These are phyloP conservation scores for Callinectes sapidus DNA, from an alignment of 2,888 invertebrate genomes.

Conservation along the genomic window DNA sequence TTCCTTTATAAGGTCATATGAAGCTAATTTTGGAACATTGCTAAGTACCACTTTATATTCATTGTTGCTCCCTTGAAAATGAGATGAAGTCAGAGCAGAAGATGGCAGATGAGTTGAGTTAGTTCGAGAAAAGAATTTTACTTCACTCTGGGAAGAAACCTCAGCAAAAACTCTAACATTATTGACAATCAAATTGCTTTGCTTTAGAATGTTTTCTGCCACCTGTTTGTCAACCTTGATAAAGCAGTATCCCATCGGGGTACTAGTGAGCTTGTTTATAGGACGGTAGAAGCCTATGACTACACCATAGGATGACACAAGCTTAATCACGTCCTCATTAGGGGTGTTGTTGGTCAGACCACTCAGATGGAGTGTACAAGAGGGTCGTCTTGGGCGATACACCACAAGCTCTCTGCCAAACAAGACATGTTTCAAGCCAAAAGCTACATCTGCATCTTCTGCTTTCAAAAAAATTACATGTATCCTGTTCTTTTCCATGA, in stretches of 20 bases:
- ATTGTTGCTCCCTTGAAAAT: background rate
- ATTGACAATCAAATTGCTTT: background rate
- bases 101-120: background rate
- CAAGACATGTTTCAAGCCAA: background rate
- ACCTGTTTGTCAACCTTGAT: conserved; percentile 8
- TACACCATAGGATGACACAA: background rate
- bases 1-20: conserved; percentile 20
- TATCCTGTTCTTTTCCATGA: background rate
- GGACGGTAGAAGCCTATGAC: background rate
- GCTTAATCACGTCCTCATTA: background rate
- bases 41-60: background rate
- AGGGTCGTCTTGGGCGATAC: background rate
- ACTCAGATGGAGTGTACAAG: background rate
- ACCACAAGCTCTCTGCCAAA: conserved; percentile 5
- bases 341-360: conserved; percentile 9
- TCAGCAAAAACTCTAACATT: conserved; percentile 7
- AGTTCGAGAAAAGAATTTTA: background rate
- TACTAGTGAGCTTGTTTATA: background rate
- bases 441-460: conserved; percentile 1
- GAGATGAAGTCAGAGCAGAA: background rate
- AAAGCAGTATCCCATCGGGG: background rate
- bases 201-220: background rate
- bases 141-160: conserved; percentile 34
- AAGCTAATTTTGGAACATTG: background rate
- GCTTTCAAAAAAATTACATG: conserved; percentile 1